Percentiles rank a stretch among this genome's conserved stretches.
These are phyloP conservation scores for Pagrus major DNA, from an alignment of 2,113 vertebrate genomes.

Conservation along the genomic window DNA sequence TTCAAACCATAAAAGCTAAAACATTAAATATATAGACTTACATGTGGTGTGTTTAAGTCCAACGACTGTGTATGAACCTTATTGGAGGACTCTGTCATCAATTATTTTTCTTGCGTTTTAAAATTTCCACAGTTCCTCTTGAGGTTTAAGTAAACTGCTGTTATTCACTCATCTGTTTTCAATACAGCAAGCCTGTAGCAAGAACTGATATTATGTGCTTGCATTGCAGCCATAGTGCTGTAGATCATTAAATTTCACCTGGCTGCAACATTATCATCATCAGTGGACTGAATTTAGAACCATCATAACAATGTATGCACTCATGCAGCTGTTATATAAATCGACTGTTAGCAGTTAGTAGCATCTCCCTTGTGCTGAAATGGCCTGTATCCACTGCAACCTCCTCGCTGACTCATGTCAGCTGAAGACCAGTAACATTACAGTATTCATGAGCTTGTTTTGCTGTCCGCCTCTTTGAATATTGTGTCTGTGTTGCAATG, in stretches of 20 bases:
- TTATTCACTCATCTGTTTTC: neutral
- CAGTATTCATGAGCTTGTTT: constrained; percentile 48
- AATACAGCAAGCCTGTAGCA: neutral
- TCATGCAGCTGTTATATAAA: neutral
- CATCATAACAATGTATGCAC: neutral
- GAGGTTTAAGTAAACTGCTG: no score
- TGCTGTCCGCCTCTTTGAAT: constrained; percentile 9
- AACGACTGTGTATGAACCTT: neutral
- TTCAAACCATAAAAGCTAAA: no score
- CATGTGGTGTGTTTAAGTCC: neutral
- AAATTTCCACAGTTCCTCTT: neutral
- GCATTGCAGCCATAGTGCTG: neutral
- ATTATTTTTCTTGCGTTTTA: neutral
- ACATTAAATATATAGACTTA: no score
- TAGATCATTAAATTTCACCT: neutral
- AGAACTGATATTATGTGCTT: neutral
- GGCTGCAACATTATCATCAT: neutral
- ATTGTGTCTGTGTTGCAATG: constrained; percentile 1
- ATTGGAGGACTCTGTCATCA: neutral
- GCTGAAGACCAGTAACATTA: constrained; percentile 11
- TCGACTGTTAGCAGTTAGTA: neutral
- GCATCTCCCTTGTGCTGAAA: constrained; percentile 1
- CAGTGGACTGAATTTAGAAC: neutral
- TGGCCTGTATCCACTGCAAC: neutral
- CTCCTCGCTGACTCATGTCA: constrained; percentile 16